Conservation (phyloP, 2,113 vertebrate species). For the Motacilla tschutschensis region DNA sequence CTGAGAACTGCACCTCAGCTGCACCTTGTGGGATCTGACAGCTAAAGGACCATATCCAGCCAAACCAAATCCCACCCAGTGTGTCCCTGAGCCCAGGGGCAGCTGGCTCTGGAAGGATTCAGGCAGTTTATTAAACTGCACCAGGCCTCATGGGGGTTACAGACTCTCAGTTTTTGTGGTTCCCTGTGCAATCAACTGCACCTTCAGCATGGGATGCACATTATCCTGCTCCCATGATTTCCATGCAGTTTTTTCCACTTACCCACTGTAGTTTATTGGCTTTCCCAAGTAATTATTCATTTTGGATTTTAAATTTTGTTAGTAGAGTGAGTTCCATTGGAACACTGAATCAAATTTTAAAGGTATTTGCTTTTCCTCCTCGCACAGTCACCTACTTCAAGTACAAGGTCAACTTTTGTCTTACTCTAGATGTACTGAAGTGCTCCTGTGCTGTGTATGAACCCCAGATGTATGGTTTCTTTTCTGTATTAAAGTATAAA, state of each 20-base stretch:
- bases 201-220: neutral
- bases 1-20: accelerated
- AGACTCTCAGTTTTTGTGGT: neutral
- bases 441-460: constrained; percentile 59
- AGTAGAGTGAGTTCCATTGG: neutral
- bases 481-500: constrained; percentile 68
- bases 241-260: neutral
- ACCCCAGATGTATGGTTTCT: constrained; percentile 44
- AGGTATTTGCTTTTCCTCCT: neutral
- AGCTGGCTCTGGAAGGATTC: neutral
- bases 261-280: neutral
- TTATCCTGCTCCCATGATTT: neutral
- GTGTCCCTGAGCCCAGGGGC: neutral
- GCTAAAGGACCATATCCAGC: neutral
- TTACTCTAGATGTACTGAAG: constrained; percentile 11
- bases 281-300: neutral
- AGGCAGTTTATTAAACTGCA: neutral
- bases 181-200: neutral
- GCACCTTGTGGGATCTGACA: neutral
- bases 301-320: neutral
- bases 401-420: constrained; percentile 27
- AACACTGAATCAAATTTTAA: neutral
- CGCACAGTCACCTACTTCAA: neutral
- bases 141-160: neutral
- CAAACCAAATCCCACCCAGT: neutral